Base-by-base conservation (phyloP, 2,888 invertebrate genomes). In the Myathropa florea region DNA sequence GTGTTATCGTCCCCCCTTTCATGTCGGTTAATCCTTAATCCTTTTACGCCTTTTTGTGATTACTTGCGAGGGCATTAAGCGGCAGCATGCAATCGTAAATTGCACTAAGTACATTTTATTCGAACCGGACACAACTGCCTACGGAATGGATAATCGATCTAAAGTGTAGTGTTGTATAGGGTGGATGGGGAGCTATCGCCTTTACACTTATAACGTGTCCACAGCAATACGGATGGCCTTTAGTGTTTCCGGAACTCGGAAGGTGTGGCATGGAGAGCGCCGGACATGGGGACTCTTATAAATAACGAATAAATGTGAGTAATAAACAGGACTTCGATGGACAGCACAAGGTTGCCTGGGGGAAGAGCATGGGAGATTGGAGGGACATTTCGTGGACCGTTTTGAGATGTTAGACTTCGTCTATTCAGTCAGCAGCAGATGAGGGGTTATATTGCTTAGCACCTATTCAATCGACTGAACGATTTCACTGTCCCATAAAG, bases 11-110 rank as follows among this genome's bases (percentile, higher is more conserved):
- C 4, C 24, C 24, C 24, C 57, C 1, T 70, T 75, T 80, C 80
- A 70, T 84, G 80, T 75, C 83, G 68, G 78, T 83, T 78, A 83
- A 79, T 86, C 78, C 78, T 75, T 86, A 83, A 86, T 86, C 83
- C 86, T 83, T 86, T 86, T 86, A 86, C 86, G 86, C 86, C 86
- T 83, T 79, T 86, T 83, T 86, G 83, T 79, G 86, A 86, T 86
- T 83, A 86, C 86, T 83, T 57, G 75, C 61, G 24, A 73, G 70
- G 63, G 64, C 82, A 86, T 86, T 86, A 86, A 82, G 73, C 77
- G 78, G 78, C 46, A 46, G 46, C 78, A 83, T 79, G 82, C 86
- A 83, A 70, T 86, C 86, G 82, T 86, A 86, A 86, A 83, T 86
- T 83, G 86, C 78, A 79, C 86, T 86, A 83, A 86, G 86, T 83